Evolutionary conservation across 2,113 vertebrate species (phyloP).

Genomic region (Azemiops feae): DNA sequence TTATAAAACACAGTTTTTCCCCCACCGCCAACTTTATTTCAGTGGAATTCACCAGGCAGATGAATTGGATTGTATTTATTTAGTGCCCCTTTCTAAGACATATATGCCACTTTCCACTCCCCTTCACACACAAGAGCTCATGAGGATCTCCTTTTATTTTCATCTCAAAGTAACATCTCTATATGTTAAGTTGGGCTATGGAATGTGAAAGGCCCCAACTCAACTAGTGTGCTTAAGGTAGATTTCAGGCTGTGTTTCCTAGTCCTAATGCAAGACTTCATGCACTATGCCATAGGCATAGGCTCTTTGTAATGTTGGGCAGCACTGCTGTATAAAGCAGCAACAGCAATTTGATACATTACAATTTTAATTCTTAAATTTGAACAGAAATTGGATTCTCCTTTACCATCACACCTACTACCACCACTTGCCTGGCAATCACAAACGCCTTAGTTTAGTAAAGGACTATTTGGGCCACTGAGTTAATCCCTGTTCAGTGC

Average conservation of each 20-base stretch:
- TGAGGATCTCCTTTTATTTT: background rate
- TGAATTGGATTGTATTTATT: slow-evolving; percentile 30
- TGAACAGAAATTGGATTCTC: background rate
- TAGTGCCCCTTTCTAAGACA: background rate
- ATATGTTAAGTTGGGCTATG: background rate
- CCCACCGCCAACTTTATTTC: slow-evolving; percentile 29
- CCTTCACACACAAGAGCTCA: background rate
- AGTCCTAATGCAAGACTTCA: background rate
- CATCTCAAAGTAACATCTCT: background rate
- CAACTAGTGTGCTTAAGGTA: background rate
- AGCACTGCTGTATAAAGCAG: background rate
- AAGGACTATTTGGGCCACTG: background rate
- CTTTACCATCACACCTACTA: no score
- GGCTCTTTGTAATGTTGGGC: background rate
- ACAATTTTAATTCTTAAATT: background rate
- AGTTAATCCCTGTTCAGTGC: background rate
- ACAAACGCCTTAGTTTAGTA: background rate
- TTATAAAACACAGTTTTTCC: slow-evolving; percentile 51
- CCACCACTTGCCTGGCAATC: background rate
- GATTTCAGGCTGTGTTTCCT: background rate
- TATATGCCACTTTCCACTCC: background rate
- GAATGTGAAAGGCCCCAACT: background rate
- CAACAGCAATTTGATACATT: background rate
- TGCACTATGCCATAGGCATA: background rate
- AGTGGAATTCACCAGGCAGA: slow-evolving; percentile 19